Evolutionary conservation across 2,113 vertebrate genomes (phyloP).

Genomic region (Patagioenas fasciata): DNA sequence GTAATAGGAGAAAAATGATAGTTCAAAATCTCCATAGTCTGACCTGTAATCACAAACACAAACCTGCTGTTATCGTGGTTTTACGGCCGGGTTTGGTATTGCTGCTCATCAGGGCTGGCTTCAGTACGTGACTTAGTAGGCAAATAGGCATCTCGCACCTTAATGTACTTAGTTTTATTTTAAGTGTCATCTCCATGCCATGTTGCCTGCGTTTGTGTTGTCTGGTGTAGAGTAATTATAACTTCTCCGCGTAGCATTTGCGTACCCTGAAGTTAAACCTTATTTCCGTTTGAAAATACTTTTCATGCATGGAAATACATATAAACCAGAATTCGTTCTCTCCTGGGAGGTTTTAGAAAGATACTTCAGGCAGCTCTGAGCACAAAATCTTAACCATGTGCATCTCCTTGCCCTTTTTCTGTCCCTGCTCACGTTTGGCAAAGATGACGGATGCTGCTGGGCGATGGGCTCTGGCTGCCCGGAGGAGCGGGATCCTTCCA

Average conservation of each 20-base stretch:
- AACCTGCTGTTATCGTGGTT: not conserved
- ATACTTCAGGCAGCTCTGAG: not conserved
- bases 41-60: not conserved
- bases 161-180: not conserved
- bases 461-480: not conserved
- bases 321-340: rapidly evolving
- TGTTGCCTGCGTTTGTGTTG: not conserved
- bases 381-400: rapidly evolving
- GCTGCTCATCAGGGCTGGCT: not conserved
- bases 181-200: not conserved
- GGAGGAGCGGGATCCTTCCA: not conserved
- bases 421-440: not conserved
- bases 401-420: not conserved
- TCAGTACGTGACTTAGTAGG: not conserved
- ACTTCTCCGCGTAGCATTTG: not conserved
- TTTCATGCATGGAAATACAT: rapidly evolving
- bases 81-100: not conserved
- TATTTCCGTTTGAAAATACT: not conserved
- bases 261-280: not conserved
- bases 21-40: not conserved
- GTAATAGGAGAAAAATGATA: not conserved
- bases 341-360: not conserved
- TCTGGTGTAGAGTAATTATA: not conserved
- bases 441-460: rapidly evolving
- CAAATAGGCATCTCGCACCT: not conserved